Conservation (phyloP, 1,140 invertebrate genomes). For the Heliconius melpomene region DNA sequence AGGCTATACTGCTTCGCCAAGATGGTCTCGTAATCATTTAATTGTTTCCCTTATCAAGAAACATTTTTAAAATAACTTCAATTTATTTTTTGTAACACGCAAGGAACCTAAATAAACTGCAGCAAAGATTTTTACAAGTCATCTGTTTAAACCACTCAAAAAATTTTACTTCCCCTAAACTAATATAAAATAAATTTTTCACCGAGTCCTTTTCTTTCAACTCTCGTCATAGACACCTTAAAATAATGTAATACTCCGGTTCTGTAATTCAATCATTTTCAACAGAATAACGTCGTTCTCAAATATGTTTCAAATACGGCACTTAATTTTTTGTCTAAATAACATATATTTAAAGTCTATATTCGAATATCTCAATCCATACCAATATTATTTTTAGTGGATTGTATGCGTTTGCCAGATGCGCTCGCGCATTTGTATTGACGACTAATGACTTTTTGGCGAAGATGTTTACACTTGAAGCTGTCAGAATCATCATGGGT, state of each 20-base stretch:
- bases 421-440: constrained; percentile 45
- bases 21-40: too few species aligned
- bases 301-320: neutral
- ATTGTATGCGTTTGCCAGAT: constrained; percentile 47
- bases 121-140: neutral
- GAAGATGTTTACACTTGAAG: constrained; percentile 75
- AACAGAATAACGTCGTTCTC: constrained; percentile 30
- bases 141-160: neutral
- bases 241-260: constrained; percentile 27
- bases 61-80: neutral
- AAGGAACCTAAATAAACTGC: neutral
- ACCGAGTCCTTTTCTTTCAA: constrained; percentile 26
- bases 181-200: constrained; percentile 32
- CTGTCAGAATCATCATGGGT: constrained; percentile 69
- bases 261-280: constrained; percentile 62
- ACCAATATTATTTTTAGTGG: constrained; percentile 28
- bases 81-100: neutral
- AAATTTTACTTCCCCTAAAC: neutral
- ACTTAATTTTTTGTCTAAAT: constrained; percentile 5
- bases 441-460: constrained; percentile 74
- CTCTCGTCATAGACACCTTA: constrained; percentile 30
- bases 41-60: neutral
- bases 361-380: neutral
- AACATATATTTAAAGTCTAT: neutral
- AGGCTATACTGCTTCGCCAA: too few species aligned